Conservation (phyloP, 2,113 vertebrate species). For the Pachycephala philippinensis region DNA sequence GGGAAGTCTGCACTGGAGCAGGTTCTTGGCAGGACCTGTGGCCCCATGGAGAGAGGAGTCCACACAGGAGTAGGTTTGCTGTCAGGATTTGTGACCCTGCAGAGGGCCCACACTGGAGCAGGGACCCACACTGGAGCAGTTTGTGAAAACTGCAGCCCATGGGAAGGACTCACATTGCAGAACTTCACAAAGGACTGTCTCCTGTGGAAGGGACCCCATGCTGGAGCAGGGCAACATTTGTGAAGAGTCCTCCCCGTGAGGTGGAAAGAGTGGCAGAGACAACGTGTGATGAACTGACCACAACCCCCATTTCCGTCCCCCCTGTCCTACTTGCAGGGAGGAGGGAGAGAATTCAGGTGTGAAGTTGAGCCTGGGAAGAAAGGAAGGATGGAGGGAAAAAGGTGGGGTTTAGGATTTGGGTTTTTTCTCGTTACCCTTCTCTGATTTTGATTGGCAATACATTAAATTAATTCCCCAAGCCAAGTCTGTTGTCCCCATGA, state of each 20-base stretch:
- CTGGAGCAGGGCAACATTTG: background rate
- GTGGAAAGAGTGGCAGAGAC: background rate
- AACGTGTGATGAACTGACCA: rapidly evolving
- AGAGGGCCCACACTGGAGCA: background rate
- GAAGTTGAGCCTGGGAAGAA: background rate
- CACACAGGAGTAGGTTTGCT: background rate
- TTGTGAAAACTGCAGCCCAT: background rate
- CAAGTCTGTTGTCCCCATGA: rapidly evolving
- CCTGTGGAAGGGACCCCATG: rapidly evolving
- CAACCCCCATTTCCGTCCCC: rapidly evolving
- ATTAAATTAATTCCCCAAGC: background rate
- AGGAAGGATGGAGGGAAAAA: background rate
- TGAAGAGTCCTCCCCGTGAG: background rate
- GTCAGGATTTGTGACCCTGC: background rate
- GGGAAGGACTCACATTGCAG: background rate
- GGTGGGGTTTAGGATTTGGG: background rate
- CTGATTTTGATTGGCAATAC: background rate
- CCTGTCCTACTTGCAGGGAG: background rate
- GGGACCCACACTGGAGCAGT: background rate
- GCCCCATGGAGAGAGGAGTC: background rate
- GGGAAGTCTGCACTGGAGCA: background rate
- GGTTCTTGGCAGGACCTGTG: background rate
- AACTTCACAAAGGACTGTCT: background rate
- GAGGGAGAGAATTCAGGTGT: background rate
- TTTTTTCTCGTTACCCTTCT: background rate